Conservation (phyloP, 2,888 invertebrate species). For the Argynnis bischoffii region DNA sequence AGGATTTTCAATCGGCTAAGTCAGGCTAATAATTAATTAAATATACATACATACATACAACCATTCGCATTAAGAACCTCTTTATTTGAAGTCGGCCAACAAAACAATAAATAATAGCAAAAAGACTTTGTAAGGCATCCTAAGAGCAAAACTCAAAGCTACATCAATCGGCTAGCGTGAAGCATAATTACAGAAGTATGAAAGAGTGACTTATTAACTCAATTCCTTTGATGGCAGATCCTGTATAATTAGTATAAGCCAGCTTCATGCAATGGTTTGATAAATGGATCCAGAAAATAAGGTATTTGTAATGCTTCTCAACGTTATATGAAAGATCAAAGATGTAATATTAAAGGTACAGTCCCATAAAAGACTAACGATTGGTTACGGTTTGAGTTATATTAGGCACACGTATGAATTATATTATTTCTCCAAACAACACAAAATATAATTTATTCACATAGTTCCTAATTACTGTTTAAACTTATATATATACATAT, state of each 20-base stretch:
- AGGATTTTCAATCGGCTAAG: too few species aligned
- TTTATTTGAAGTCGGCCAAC: too few species aligned
- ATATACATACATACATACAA: too few species aligned
- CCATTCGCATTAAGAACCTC: too few species aligned
- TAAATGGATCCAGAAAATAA: slow-evolving; percentile 39
- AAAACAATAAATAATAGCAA: neutral
- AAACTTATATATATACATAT: too few species aligned
- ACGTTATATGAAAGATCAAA: slow-evolving; percentile 32
- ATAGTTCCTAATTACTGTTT: too few species aligned
- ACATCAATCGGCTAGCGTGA: slow-evolving; percentile 21
- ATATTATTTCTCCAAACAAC: too few species aligned
- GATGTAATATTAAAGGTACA: slow-evolving; percentile 4
- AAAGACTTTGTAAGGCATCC: neutral
- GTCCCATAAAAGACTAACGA: neutral
- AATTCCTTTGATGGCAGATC: slow-evolving; percentile 40
- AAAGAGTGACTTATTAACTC: slow-evolving; percentile 34
- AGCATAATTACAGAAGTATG: slow-evolving; percentile 30
- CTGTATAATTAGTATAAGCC: slow-evolving; percentile 41
- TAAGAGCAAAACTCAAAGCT: slow-evolving; percentile 4
- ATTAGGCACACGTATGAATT: too few species aligned
- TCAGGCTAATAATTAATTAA: too few species aligned
- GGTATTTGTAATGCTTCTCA: slow-evolving; percentile 28
- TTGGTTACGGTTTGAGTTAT: slow-evolving; percentile 11
- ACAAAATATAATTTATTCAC: too few species aligned
- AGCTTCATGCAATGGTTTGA: slow-evolving; percentile 41